Percentiles rank a stretch among this genome's conserved stretches.
phyloP scores from a whole-genome alignment of 2,888 invertebrate species.

The Dichetophora obliterata region DNA sequence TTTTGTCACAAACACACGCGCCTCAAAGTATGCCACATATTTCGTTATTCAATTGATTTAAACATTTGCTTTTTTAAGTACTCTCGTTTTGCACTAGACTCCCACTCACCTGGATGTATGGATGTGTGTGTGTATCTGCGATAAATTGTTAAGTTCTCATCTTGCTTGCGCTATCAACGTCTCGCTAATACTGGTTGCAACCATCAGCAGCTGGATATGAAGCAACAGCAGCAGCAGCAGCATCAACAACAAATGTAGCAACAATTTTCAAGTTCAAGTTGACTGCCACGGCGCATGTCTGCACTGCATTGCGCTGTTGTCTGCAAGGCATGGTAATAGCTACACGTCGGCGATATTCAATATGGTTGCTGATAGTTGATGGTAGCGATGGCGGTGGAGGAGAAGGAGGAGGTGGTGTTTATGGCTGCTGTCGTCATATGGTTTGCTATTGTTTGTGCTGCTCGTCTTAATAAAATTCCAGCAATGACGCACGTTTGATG shows the following conservation, averaged over 20 bases:
- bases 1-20: too few relatives aligned
- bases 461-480: slow-evolving; percentile 21
- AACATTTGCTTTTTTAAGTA: too few relatives aligned
- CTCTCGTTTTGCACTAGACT: not conserved
- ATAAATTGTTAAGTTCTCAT: too few relatives aligned
- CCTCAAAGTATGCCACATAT: too few relatives aligned
- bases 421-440: slow-evolving; percentile 33
- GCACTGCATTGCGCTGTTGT: slow-evolving; percentile 32
- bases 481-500: slow-evolving; percentile 30
- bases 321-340: slow-evolving; percentile 7
- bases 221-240: too few relatives aligned
- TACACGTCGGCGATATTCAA: not conserved
- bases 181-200: too few relatives aligned
- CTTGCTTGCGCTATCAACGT: too few relatives aligned
- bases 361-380: not conserved
- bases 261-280: slow-evolving; percentile 70
- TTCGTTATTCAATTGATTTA: too few relatives aligned
- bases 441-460: slow-evolving; percentile 19
- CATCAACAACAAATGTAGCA: too few relatives aligned
- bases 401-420: slow-evolving; percentile 14
- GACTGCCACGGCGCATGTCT: slow-evolving; percentile 64
- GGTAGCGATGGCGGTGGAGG: not conserved
- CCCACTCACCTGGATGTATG: not conserved
- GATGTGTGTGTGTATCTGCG: not conserved
- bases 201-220: too few relatives aligned